These are phyloP conservation scores for Machimus atricapillus DNA, from an alignment of 2,888 invertebrate genomes.

Conservation along the genomic window DNA sequence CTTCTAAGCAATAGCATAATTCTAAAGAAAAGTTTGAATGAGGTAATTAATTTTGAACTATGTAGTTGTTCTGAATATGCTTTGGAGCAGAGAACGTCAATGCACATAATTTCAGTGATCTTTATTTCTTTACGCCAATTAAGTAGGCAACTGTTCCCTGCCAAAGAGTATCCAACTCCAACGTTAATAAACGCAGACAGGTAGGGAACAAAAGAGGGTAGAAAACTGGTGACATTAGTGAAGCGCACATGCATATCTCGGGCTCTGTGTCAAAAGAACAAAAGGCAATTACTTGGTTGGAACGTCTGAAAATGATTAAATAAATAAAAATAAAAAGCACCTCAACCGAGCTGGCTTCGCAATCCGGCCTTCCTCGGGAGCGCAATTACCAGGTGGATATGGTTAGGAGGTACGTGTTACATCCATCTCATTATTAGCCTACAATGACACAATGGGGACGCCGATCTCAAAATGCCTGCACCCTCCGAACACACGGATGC, in stretches of 20 bases:
- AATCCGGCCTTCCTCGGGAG: neutral
- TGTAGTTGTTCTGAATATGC: neutral
- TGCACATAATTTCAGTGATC: neutral
- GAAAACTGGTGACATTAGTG: conserved; percentile 1
- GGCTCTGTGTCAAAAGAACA: neutral
- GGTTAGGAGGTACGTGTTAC: conserved; percentile 27
- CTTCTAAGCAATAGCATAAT: neutral
- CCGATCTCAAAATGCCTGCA: neutral
- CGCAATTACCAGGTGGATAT: conserved; percentile 26
- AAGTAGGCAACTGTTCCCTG: neutral
- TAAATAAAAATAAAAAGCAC: conserved; percentile 16
- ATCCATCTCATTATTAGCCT: conserved; percentile 30
- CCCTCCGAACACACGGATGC: neutral
- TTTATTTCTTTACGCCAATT: neutral
- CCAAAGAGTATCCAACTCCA: neutral
- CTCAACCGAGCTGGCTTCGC: neutral
- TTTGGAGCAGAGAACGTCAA: neutral
- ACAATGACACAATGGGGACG: conserved; percentile 32
- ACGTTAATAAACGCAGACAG: neutral
- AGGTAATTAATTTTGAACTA: neutral
- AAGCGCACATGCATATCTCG: neutral
- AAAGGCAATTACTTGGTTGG: conserved; percentile 21
- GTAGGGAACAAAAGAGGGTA: neutral
- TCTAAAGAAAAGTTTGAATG: neutral
- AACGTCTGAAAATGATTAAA: conserved; percentile 14